Percentiles rank a stretch among this genome's conserved stretches.
These are phyloP conservation scores for Clinocottus analis DNA, from an alignment of 2,113 vertebrate species.

Conservation along the genomic window DNA sequence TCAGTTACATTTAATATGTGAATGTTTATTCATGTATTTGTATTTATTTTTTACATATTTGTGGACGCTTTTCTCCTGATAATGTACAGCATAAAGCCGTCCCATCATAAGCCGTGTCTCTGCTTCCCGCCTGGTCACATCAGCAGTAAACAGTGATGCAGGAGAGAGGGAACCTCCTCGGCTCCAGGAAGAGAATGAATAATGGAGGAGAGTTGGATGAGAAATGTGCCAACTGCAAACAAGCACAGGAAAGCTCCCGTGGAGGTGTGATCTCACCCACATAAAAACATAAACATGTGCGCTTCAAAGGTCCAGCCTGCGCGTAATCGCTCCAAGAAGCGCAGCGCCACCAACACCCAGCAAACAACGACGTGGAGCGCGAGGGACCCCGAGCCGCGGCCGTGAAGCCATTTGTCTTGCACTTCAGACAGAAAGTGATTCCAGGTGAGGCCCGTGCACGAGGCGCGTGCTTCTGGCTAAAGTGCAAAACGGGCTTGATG, in stretches of 20 bases:
- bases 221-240: constrained; percentile 72
- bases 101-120: neutral
- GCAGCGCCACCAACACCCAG: constrained; percentile 32
- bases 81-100: no score
- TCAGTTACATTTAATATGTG: no score
- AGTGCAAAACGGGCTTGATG: neutral
- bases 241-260: constrained; percentile 71
- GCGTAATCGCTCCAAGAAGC: constrained; percentile 52
- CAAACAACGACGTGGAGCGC: neutral
- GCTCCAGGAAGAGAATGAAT: constrained; percentile 50
- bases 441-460: constrained; percentile 1
- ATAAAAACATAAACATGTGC: constrained; percentile 68
- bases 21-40: no score
- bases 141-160: no score
- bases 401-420: constrained; percentile 34
- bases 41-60: no score
- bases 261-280: constrained; percentile 79
- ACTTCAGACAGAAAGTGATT: constrained; percentile 17
- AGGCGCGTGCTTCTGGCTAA: neutral
- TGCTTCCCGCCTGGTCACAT: no score
- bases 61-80: no score
- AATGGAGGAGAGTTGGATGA: constrained; percentile 41
- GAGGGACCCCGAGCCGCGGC: constrained; percentile 12
- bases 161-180: constrained; percentile 34
- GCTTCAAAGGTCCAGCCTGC: constrained; percentile 47